Evolutionary conservation across 2,113 vertebrate genomes (phyloP).

Genomic region (Ceuthmochares aereus): DNA sequence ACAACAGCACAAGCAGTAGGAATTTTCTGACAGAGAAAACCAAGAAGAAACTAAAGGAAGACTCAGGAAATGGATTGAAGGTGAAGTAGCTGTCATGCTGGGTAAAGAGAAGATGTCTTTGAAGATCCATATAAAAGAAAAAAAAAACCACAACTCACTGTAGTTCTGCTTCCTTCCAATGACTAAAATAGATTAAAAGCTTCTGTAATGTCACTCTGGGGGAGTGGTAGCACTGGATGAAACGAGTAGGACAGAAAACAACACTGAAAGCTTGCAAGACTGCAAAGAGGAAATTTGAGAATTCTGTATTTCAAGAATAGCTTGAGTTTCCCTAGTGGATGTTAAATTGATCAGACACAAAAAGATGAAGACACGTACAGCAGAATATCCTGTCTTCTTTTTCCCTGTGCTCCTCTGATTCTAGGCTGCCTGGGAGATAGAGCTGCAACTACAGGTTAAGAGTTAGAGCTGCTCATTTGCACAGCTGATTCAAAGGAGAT

Average conservation of each 20-base stretch:
- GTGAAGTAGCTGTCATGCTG: not conserved
- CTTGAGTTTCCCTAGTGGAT: not conserved
- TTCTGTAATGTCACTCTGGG: not conserved
- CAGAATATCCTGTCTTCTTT: too few species aligned
- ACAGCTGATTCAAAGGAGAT: not conserved
- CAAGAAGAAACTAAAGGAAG: not conserved
- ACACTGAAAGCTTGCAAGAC: not conserved
- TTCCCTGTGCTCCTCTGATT: not conserved
- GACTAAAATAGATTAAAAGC: not conserved
- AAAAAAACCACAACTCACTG: not conserved
- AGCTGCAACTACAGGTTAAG: not conserved
- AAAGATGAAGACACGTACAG: too few species aligned
- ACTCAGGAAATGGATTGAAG: not conserved
- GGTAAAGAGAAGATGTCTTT: not conserved
- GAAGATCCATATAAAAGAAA: not conserved
- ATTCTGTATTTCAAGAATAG: not conserved
- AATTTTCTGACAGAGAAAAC: not conserved
- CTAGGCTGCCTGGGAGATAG: accelerated
- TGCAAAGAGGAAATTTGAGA: not conserved
- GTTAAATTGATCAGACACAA: too few species aligned
- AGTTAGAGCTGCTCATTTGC: not conserved
- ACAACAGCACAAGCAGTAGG: not conserved
- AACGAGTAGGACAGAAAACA: not conserved
- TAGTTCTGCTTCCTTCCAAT: not conserved
- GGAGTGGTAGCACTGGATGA: not conserved